Evolutionary conservation across 2,797 vertebrate species (phyloP).

Genomic region (Gymnopithys bicolor): DNA sequence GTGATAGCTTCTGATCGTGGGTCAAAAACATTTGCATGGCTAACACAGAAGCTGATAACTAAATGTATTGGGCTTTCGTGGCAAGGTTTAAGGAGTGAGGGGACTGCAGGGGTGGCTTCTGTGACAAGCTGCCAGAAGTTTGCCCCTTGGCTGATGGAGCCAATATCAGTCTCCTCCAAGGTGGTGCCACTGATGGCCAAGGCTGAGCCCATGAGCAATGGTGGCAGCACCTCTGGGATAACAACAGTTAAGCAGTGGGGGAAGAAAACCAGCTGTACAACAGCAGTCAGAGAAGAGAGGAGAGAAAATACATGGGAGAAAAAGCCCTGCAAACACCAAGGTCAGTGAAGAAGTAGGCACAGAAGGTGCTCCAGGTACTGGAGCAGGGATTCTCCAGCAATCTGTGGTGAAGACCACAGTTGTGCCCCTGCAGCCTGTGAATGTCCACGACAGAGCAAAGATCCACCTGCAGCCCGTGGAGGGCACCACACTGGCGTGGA

Average conservation of each 20-base stretch:
- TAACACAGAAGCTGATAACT: neutral
- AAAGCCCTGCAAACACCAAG: neutral
- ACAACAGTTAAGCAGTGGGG: neutral
- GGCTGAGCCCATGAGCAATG: neutral
- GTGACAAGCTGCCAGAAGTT: neutral
- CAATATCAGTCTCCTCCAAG: rapidly evolving
- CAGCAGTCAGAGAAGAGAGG: neutral
- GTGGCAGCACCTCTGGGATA: neutral
- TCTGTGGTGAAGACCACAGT: rapidly evolving
- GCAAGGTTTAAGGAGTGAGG: neutral
- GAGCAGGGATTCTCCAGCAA: neutral
- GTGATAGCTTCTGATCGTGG: neutral
- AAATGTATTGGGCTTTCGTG: neutral
- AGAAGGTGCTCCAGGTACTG: rapidly evolving
- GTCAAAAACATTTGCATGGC: neutral
- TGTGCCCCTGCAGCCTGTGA: neutral
- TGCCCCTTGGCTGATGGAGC: rapidly evolving
- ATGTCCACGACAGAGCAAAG: rapidly evolving
- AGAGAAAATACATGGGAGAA: neutral
- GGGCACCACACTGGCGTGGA: neutral
- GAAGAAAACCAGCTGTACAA: neutral
- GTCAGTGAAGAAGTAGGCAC: neutral
- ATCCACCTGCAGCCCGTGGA: no score
- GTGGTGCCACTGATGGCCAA: rapidly evolving
- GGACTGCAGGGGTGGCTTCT: neutral